Evolutionary conservation across 2,797 vertebrate genomes (phyloP), one percentile per base, ranked within the genome.

Genomic region (Lepidocolaptes lacrymiger): DNA sequence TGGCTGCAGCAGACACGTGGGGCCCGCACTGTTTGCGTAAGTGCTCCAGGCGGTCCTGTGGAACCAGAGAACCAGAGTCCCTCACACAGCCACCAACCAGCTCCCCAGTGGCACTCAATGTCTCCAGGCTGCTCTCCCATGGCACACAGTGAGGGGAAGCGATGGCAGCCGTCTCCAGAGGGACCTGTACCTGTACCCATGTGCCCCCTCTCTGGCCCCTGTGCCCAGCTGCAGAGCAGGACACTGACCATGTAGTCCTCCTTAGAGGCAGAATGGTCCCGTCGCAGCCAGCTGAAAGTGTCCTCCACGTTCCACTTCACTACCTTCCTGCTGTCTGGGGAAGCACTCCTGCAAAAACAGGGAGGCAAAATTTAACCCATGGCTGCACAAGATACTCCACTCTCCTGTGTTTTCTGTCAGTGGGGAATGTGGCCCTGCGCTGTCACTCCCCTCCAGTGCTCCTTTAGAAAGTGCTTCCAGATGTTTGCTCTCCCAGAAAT

Each of bases 241-340:
- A 63, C 51, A 92, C 98, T 91, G 93, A 99, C 99, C 99, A 99
- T 99, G 93, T 99, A 99, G 97, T 99, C 99, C 95, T 99, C 99
- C 95, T 99, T 99, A 79, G 99, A 99, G 92, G 99, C 99, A 0
- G 99, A 99, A 96, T 99, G 99, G 97, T 99, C 99, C 97, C 99
- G 97, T 91, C 99, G 98, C 76, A 99, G 98, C 99, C 99, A 99
- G 98, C 98, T 99, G 98, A 99, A 99, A 7, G 99, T 99, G 96
- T 99, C 99, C 88, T 99, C 99, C 55, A 99, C 99, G 0, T 99
- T 99, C 99, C 99, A 99, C 91, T 99, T 99, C 92, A 99, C 99
- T 91, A 99, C 98, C 96, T 99, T 99, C 88, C 99, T 98, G 96
- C 99, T 99, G 95, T 99, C 99, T 6, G 99, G 99, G 73, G 99